Base-by-base conservation (phyloP, 2,888 invertebrate species). In the Odontocerum albicorne region DNA sequence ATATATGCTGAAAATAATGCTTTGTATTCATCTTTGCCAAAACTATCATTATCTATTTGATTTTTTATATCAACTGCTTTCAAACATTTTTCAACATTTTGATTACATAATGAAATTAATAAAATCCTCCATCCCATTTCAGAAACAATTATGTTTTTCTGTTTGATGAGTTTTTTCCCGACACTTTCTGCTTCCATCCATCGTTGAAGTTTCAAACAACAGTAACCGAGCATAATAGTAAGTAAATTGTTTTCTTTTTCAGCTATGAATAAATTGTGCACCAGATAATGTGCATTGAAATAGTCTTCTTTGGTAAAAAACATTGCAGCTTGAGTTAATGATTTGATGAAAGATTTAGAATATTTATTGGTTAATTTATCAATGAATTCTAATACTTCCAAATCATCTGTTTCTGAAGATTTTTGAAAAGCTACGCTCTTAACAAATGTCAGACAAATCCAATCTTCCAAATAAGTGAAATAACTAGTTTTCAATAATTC, bases 41-140 rank as follows among this genome's bases (percentile, higher is more conserved):
- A 63, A 21, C 46, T 49, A 49, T 70, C 65, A 22, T 62, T 35
- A 46, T 71, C 65, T 58, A 77, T 63, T 42, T 70, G 66, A 58
- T 70, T 68, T 2, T 72, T 67, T 17, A 74, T 58, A 21, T 65
- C 61, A 36, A 80, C 66, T 1, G 80, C 79, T 68, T 79, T 71
- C n/a, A 68, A 67, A 66, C 81, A 75, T 67, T 85, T 83, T 17
- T 78, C 71, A 64, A 75, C 72, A 60, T 64, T 61, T 54, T 73
- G 74, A 59, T 67, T 69, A 8, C 74, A 70, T 55, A 77, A 64
- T 4, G 75, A 20, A 12, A 44, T 43, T 20, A 55, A 39, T 46
- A 57, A n/a, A 69, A 59, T 56, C 68, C 69, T 38, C 65, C 55
- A 1, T 66, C 67, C 49, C 63, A 62, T n/a, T 62, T 57, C 12